These are phyloP conservation scores for Papilio demoleus DNA, from an alignment of 2,888 invertebrate species.

Conservation along the genomic window DNA sequence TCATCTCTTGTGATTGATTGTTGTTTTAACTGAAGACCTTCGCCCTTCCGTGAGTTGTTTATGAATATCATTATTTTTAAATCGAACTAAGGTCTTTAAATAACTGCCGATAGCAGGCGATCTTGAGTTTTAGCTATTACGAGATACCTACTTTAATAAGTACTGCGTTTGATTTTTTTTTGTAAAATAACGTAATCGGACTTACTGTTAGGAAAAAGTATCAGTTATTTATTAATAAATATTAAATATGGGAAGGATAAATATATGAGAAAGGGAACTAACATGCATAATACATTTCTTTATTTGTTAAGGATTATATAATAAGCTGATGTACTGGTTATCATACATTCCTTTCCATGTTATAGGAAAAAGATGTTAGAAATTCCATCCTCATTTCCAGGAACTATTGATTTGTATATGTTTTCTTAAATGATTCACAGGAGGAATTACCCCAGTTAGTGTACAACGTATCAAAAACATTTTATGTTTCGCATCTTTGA, in stretches of 20 bases:
- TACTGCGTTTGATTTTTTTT: not conserved
- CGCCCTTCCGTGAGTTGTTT: constrained; percentile 18
- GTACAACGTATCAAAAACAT: constrained; percentile 1
- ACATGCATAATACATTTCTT: not conserved
- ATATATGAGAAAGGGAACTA: too few relatives aligned
- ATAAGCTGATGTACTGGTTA: not conserved
- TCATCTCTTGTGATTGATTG: constrained; percentile 10
- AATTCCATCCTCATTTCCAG: constrained; percentile 16
- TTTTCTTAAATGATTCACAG: constrained; percentile 37
- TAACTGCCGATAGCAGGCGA: constrained; percentile 4
- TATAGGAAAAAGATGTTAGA: constrained; percentile 15
- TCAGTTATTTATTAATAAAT: not conserved
- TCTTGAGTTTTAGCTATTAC: not conserved
- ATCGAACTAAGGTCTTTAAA: constrained; percentile 23
- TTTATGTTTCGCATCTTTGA: constrained; percentile 3
- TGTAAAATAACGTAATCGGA: not conserved
- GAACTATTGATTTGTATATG: constrained; percentile 40
- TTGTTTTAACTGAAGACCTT: constrained; percentile 21
- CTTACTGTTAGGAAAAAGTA: not conserved
- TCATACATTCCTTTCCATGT: too few relatives aligned
- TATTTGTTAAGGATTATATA: not conserved
- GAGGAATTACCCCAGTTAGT: constrained; percentile 8
- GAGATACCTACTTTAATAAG: not conserved
- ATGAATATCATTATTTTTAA: constrained; percentile 23
- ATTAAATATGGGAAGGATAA: not conserved